These are phyloP conservation scores for Argynnis bischoffii DNA, from an alignment of 2,888 invertebrate genomes.

Conservation along the genomic window DNA sequence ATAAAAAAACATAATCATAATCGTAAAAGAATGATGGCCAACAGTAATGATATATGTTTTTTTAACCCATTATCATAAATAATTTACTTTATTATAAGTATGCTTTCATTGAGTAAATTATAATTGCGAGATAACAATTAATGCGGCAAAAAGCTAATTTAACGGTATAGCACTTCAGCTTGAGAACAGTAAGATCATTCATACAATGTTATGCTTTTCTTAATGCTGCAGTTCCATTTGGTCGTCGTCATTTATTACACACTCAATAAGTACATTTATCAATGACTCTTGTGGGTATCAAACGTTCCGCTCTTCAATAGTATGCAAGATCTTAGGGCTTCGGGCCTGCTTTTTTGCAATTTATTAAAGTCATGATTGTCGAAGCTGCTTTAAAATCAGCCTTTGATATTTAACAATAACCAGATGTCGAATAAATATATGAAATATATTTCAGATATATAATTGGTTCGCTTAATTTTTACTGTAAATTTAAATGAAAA, in stretches of 20 bases:
- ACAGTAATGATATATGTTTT: background rate
- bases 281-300: slow-evolving; percentile 33
- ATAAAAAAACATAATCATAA: too few species aligned
- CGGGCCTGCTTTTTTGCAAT: slow-evolving; percentile 19
- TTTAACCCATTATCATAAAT: background rate
- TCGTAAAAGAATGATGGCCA: too few species aligned
- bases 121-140: slow-evolving; percentile 12
- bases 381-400: slow-evolving; percentile 10
- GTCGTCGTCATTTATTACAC: slow-evolving; percentile 33
- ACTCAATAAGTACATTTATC: slow-evolving; percentile 36
- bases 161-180: slow-evolving; percentile 15
- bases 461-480: too few species aligned
- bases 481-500: too few species aligned
- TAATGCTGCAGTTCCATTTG: slow-evolving; percentile 40
- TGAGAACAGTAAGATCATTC: slow-evolving; percentile 29
- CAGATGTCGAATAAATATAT: slow-evolving; percentile 12
- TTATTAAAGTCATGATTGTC: slow-evolving; percentile 26
- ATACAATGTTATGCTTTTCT: slow-evolving; percentile 17
- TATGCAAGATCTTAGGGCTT: slow-evolving; percentile 11
- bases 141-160: slow-evolving; percentile 5
- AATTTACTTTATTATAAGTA: slow-evolving; percentile 2
- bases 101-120: slow-evolving; percentile 5
- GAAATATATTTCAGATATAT: too few species aligned
- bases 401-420: slow-evolving; percentile 8
- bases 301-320: slow-evolving; percentile 28